These are phyloP conservation scores for Aldrovandia affinis DNA, from an alignment of 2,797 vertebrate genomes.

Conservation along the genomic window DNA sequence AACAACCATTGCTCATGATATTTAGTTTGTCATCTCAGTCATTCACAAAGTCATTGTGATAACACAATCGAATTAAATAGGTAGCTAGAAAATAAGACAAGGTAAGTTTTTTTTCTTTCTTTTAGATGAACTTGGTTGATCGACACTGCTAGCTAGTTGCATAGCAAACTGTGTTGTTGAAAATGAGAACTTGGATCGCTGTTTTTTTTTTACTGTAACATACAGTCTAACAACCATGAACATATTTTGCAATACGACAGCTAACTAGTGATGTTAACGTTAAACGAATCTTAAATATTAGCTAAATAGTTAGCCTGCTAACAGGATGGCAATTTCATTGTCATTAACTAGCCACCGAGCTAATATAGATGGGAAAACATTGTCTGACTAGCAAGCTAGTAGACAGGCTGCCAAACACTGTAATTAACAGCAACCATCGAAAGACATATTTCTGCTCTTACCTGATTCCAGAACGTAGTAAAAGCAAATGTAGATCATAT, in stretches of 20 bases:
- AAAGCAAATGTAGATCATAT: constrained; percentile 54
- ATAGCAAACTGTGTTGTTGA: background rate
- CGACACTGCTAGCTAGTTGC: background rate
- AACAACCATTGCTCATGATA: background rate
- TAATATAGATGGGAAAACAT: constrained; percentile 35
- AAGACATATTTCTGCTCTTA: constrained; percentile 65
- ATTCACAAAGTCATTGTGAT: background rate
- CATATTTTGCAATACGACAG: background rate
- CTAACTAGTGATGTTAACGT: background rate
- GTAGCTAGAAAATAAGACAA: background rate
- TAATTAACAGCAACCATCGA: constrained; percentile 61
- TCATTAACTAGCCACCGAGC: constrained; percentile 15
- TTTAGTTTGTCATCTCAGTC: background rate
- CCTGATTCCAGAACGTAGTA: constrained; percentile 60
- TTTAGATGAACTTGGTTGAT: background rate
- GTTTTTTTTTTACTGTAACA: background rate
- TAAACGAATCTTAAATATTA: background rate
- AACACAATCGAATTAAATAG: background rate
- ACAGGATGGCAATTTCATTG: constrained; percentile 11
- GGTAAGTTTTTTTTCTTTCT: background rate
- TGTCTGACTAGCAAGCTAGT: constrained; percentile 22
- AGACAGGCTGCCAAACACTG: constrained; percentile 53
- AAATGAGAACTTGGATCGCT: background rate
- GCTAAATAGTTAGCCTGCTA: background rate
- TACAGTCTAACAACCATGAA: background rate